Percentiles rank a stretch among this genome's conserved stretches.
Conservation (phyloP, 2,797 vertebrate genomes). For the Microcaecilia unicolor region DNA sequence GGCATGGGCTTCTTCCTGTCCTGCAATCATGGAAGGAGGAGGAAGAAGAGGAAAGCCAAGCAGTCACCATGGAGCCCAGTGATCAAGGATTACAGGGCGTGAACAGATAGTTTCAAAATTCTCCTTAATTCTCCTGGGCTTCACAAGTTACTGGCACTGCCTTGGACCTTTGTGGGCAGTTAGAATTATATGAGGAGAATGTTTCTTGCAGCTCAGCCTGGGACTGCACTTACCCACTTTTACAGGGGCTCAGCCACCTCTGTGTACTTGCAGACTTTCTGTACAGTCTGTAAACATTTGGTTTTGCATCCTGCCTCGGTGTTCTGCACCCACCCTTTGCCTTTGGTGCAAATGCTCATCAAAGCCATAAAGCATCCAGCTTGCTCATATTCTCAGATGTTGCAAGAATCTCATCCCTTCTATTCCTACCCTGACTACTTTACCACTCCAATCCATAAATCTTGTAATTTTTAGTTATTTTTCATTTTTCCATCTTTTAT, state of each 20-base stretch:
- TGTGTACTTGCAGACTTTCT: slow-evolving; percentile 71
- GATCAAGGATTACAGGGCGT: slow-evolving; percentile 29
- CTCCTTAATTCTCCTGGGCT: slow-evolving; percentile 37
- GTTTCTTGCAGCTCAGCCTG: slow-evolving; percentile 24
- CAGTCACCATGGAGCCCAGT: slow-evolving; percentile 22
- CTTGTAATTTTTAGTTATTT: slow-evolving; percentile 18
- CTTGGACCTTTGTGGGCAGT: slow-evolving; percentile 18
- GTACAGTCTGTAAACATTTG: slow-evolving; percentile 73
- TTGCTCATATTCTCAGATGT: too few relatives aligned
- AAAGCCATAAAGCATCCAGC: too few relatives aligned
- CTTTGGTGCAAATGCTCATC: too few relatives aligned
- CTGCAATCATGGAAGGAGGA: too few relatives aligned
- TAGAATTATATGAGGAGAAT: slow-evolving; percentile 38
- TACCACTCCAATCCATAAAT: slow-evolving; percentile 35
- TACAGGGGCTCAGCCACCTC: slow-evolving; percentile 57
- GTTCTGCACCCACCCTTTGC: too few relatives aligned
- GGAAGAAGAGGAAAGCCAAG: too few relatives aligned
- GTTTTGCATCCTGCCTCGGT: too few relatives aligned
- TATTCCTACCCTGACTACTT: slow-evolving; percentile 23
- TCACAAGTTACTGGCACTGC: slow-evolving; percentile 36
- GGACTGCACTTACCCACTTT: slow-evolving; percentile 23
- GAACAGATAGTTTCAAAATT: slow-evolving; percentile 30
- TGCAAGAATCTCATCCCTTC: too few relatives aligned
- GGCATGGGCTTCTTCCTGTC: slow-evolving; percentile 35
- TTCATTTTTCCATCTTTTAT: neutral